These are phyloP conservation scores for Manduca sexta DNA, from an alignment of 1,140 invertebrate genomes.

Conservation along the genomic window DNA sequence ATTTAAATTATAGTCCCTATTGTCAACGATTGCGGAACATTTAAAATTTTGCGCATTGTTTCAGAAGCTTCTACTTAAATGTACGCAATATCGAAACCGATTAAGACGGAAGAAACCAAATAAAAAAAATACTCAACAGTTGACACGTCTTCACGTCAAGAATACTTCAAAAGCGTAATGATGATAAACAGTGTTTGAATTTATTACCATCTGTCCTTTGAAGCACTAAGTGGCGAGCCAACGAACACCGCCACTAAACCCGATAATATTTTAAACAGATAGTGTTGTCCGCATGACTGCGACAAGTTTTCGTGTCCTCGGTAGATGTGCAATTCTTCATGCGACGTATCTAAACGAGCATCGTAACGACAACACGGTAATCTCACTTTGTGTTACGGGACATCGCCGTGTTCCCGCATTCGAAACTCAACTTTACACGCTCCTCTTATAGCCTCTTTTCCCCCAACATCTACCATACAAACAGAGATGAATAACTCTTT, in stretches of 20 bases:
- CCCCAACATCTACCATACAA: not conserved
- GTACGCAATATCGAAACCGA: too few species aligned
- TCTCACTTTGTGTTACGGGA: conserved; percentile 48
- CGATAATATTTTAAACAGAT: not conserved
- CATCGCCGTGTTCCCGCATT: conserved; percentile 11
- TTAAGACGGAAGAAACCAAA: too few species aligned
- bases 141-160: too few species aligned
- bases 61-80: too few species aligned
- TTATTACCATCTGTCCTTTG: too few species aligned
- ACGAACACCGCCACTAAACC: too few species aligned
- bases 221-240: too few species aligned
- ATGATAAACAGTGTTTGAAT: too few species aligned
- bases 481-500: conserved; percentile 38
- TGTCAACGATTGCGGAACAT: not conserved
- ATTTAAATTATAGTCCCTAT: too few species aligned
- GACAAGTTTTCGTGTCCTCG: conserved; percentile 28
- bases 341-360: conserved; percentile 67
- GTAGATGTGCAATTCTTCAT: conserved; percentile 67
- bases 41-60: not conserved
- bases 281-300: conserved; percentile 9
- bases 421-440: conserved; percentile 28
- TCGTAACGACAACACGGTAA: conserved; percentile 67
- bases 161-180: too few species aligned
- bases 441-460: not conserved
- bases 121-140: too few species aligned